Conservation (phyloP, 1,140 invertebrate species). For the Aphidius ervi region DNA sequence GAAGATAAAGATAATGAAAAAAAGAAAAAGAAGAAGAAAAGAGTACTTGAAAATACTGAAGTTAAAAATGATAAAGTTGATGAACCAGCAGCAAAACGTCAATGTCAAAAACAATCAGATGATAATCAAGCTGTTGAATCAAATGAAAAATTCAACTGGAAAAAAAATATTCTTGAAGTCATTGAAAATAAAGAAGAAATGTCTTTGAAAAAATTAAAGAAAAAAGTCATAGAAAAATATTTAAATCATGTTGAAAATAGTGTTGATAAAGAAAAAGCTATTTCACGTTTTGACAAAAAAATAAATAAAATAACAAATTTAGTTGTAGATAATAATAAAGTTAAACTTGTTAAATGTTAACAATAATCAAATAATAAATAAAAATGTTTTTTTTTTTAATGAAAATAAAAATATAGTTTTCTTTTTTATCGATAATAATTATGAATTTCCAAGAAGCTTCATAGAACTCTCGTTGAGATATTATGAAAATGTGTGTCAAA, state of each 20-base stretch:
- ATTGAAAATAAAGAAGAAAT: constrained; percentile 43
- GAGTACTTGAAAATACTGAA: neutral
- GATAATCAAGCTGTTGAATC: neutral
- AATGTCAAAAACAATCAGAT: constrained; percentile 5
- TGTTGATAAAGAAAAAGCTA: constrained; percentile 37
- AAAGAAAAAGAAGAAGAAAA: constrained; percentile 28
- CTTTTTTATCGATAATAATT: neutral
- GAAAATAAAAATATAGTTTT: neutral
- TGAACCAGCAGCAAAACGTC: constrained; percentile 15
- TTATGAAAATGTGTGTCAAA: too few relatives aligned
- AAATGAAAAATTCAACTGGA: constrained; percentile 42
- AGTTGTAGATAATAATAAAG: constrained; percentile 34
- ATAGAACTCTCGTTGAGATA: too few relatives aligned
- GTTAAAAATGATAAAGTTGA: constrained; percentile 14
- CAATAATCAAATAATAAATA: neutral
- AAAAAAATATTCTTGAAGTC: constrained; percentile 41
- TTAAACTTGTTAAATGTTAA: constrained; percentile 23
- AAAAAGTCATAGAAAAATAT: constrained; percentile 45
- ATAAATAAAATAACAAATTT: constrained; percentile 41
- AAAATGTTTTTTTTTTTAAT: constrained; percentile 1
- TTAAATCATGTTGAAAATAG: constrained; percentile 30
- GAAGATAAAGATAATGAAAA: constrained; percentile 24
- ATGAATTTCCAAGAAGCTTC: too few relatives aligned
- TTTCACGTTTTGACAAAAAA: constrained; percentile 47
- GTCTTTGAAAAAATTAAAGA: constrained; percentile 46